phyloP scores from a whole-genome alignment of 2,888 invertebrate species.

The Dichetophora obliterata region DNA sequence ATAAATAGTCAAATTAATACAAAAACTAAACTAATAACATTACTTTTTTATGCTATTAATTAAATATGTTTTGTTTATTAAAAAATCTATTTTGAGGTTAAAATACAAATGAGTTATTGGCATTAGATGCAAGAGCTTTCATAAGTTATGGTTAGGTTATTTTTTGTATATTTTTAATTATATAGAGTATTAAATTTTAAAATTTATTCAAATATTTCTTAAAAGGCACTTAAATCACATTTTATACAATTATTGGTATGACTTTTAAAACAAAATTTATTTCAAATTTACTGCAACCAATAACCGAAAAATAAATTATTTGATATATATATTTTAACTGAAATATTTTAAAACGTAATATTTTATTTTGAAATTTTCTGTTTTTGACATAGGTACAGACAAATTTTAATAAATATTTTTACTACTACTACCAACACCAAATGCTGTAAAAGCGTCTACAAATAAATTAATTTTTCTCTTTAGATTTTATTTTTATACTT shows the following conservation, averaged over 20 bases:
- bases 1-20: slow-evolving; percentile 37
- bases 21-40: slow-evolving; percentile 27
- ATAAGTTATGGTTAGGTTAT: no score
- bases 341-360: no score
- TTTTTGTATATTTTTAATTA: slow-evolving; percentile 42
- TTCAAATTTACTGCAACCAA: slow-evolving; percentile 30
- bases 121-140: no score
- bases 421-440: slow-evolving; percentile 13
- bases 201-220: slow-evolving; percentile 48
- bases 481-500: background rate
- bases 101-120: no score
- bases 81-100: no score
- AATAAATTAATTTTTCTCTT: background rate
- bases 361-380: no score
- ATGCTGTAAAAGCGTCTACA: background rate
- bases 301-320: slow-evolving; percentile 32
- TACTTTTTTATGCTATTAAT: slow-evolving; percentile 24
- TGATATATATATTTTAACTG: no score
- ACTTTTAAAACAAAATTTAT: slow-evolving; percentile 35
- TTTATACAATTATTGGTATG: slow-evolving; percentile 41
- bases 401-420: background rate
- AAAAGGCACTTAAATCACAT: slow-evolving; percentile 54
- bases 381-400: no score
- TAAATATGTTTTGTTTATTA: slow-evolving; percentile 31
- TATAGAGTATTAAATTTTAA: slow-evolving; percentile 40